These are phyloP conservation scores for Microdon myrmicae DNA, from an alignment of 2,888 invertebrate genomes.

Conservation along the genomic window DNA sequence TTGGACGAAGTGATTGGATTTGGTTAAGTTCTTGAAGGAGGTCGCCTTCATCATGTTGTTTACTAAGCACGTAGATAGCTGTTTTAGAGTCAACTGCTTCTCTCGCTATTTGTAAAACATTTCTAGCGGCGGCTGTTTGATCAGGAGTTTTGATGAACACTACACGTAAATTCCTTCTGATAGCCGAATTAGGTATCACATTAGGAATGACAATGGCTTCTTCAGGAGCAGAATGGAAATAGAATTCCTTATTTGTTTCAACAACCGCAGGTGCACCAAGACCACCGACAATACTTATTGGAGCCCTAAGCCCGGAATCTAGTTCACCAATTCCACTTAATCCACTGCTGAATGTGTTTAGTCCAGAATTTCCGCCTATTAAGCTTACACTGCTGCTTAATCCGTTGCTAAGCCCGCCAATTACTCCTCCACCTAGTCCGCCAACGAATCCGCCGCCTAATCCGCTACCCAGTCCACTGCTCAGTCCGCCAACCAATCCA, in stretches of 20 bases:
- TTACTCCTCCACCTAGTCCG: neutral
- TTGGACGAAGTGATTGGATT: conserved; percentile 54
- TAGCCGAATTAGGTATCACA: conserved; percentile 53
- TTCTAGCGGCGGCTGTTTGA: conserved; percentile 57
- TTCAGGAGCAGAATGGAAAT: conserved; percentile 60
- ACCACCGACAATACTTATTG: too few species aligned
- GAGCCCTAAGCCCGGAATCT: too few species aligned
- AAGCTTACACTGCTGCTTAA: too few species aligned
- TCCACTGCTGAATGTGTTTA: too few species aligned
- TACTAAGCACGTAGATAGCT: conserved; percentile 61
- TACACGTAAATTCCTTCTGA: conserved; percentile 60
- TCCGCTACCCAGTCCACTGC: conserved; percentile 47
- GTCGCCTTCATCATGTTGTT: conserved; percentile 58
- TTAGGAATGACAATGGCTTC: conserved; percentile 58
- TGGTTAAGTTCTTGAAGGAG: conserved; percentile 58
- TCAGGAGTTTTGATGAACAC: conserved; percentile 62
- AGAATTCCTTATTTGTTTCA: conserved; percentile 60
- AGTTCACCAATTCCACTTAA: too few species aligned
- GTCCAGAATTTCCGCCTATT: too few species aligned
- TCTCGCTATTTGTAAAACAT: conserved; percentile 58
- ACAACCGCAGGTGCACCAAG: conserved; percentile 21
- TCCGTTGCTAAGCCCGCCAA: conserved; percentile 54
- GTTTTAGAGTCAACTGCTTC: conserved; percentile 59
- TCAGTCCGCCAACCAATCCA: too few species aligned
- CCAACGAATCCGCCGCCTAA: conserved; percentile 47